phyloP scores from a whole-genome alignment of 2,888 invertebrate genomes.

The Melanchra persicariae region DNA sequence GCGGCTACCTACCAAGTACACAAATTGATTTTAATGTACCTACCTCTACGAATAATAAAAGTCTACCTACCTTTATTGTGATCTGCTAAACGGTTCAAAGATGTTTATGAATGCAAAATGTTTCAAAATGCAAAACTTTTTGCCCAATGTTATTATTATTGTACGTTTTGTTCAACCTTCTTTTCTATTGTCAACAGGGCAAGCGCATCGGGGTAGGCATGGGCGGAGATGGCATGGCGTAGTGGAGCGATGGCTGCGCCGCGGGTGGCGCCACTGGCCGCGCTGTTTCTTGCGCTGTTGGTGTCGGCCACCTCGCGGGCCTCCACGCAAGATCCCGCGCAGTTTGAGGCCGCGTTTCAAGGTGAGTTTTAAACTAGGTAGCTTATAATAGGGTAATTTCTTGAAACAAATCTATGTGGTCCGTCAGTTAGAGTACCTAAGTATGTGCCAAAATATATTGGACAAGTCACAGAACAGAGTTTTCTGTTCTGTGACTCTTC shows the following conservation, averaged over 20 bases:
- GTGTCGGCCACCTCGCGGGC: conserved; percentile 75
- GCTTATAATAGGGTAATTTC: too few species aligned
- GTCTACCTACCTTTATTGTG: too few species aligned
- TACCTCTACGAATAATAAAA: too few species aligned
- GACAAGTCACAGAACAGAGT: too few species aligned
- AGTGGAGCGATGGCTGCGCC: conserved; percentile 83
- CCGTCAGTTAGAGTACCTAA: too few species aligned
- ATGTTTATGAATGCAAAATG: not conserved
- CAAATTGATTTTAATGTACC: too few species aligned
- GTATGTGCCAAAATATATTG: too few species aligned
- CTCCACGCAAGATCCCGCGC: conserved; percentile 82
- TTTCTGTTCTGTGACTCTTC: too few species aligned
- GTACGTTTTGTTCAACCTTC: not conserved
- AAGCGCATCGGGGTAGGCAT: conserved; percentile 73
- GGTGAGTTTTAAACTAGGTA: conserved; percentile 77
- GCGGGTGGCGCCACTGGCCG: conserved; percentile 78
- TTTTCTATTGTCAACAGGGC: conserved; percentile 65
- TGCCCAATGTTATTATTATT: too few species aligned
- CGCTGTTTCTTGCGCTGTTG: conserved; percentile 78
- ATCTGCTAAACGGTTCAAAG: not conserved
- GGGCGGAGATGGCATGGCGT: conserved; percentile 88
- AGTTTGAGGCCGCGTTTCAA: conserved; percentile 91
- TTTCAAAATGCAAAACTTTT: too few species aligned
- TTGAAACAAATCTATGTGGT: too few species aligned
- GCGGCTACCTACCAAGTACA: too few species aligned